Percentiles rank a stretch among this genome's conserved stretches.
Evolutionary conservation across 2,113 vertebrate species (phyloP).

Genomic region (Leptocoma aspasia): DNA sequence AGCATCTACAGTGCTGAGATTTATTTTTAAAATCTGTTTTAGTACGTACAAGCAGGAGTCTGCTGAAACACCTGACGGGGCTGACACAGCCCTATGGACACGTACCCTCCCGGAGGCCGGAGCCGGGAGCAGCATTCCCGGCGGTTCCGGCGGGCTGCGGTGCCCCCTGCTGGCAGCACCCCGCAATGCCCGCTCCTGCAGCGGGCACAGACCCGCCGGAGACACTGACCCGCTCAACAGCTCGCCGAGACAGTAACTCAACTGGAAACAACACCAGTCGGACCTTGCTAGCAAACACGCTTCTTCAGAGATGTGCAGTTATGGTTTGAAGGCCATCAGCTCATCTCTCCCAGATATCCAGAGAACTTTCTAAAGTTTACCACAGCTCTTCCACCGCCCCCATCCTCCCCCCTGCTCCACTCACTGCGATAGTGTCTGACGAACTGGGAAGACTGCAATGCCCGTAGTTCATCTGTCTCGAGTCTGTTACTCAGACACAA

Average conservation of each 20-base stretch:
- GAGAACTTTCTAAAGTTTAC: background rate
- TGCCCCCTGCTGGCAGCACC: background rate
- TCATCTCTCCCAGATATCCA: background rate
- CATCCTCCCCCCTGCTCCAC: no score
- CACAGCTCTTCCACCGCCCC: background rate
- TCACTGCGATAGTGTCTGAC: background rate
- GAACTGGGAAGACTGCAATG: background rate
- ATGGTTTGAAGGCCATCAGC: background rate
- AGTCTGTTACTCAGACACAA: background rate
- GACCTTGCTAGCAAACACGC: rapidly evolving
- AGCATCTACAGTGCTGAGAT: background rate
- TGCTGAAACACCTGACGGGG: background rate
- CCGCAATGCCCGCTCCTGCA: background rate
- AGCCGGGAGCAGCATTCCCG: background rate
- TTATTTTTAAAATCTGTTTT: background rate
- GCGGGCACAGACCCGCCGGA: background rate
- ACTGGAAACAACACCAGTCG: background rate
- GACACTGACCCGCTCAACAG: background rate
- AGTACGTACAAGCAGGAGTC: background rate
- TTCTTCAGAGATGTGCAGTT: background rate
- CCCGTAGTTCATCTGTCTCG: rapidly evolving
- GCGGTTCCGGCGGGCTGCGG: background rate
- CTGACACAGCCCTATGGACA: background rate
- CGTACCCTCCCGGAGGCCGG: background rate
- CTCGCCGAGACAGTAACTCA: no score